These are phyloP conservation scores for Pachycephala philippinensis DNA, from an alignment of 2,113 vertebrate genomes.

Conservation along the genomic window DNA sequence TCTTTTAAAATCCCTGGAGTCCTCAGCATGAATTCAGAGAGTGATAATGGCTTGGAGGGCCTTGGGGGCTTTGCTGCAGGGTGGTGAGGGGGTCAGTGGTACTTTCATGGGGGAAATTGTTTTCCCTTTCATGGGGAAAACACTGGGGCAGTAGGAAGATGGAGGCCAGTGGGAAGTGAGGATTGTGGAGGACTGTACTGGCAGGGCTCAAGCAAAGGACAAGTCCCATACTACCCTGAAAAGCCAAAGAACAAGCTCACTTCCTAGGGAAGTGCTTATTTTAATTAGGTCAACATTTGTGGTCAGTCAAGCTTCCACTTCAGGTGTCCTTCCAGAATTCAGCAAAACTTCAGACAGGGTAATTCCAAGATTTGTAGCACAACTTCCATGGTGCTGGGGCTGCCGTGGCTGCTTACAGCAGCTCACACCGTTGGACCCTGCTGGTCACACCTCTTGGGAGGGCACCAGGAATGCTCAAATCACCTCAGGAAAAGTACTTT, in stretches of 20 bases:
- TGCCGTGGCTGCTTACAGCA: background rate
- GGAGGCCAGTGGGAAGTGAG: background rate
- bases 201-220: background rate
- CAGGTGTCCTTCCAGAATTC: background rate
- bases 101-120: background rate
- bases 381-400: background rate
- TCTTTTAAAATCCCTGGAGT: background rate
- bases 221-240: background rate
- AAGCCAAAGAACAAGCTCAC: background rate
- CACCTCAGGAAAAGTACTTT: background rate
- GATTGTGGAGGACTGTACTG: background rate
- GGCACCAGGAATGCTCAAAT: background rate
- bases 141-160: background rate
- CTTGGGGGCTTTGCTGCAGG: background rate
- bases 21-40: background rate
- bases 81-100: background rate
- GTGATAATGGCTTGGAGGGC: background rate
- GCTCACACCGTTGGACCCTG: background rate
- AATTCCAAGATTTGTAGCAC: background rate
- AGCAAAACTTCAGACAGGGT: background rate
- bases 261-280: background rate
- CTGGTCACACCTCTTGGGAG: background rate
- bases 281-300: background rate
- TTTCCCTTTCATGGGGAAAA: background rate
- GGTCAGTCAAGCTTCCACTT: background rate